phyloP scores from a whole-genome alignment of 2,888 invertebrate species.

The Pristionchus mayeri region DNA sequence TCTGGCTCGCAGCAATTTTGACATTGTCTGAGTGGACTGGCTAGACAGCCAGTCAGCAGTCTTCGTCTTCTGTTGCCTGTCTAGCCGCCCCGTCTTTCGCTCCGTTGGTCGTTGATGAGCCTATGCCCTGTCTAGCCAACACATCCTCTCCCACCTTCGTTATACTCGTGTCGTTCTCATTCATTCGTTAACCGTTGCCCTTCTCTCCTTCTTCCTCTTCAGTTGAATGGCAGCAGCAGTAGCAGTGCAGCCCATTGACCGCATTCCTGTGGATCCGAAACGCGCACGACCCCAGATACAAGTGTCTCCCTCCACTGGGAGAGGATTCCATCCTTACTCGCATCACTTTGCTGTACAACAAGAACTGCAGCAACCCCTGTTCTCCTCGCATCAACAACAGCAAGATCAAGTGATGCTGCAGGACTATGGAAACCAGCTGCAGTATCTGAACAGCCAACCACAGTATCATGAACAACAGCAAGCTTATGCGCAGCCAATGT shows the following conservation, averaged over 20 bases:
- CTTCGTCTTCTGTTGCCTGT: not conserved
- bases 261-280: not conserved
- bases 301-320: not conserved
- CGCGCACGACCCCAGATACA: not conserved
- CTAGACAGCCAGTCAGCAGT: conserved; percentile 2
- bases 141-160: not conserved
- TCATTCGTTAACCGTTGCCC: too few relatives aligned
- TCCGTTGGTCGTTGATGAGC: too few relatives aligned
- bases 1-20: not conserved
- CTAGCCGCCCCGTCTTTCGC: not conserved
- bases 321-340: not conserved
- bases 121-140: not conserved
- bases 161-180: too few relatives aligned
- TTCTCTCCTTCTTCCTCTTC: not conserved
- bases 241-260: not conserved
- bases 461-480: too few relatives aligned
- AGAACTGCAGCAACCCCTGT: too few relatives aligned
- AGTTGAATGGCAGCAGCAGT: not conserved
- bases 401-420: too few relatives aligned
- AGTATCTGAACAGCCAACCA: too few relatives aligned
- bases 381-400: too few relatives aligned
- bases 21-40: not conserved
- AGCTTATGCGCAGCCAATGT: not conserved
- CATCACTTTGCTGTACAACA: not conserved
- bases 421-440: too few relatives aligned